Base-by-base conservation (phyloP, 2,113 vertebrate species). In the Coreoperca whiteheadi region DNA sequence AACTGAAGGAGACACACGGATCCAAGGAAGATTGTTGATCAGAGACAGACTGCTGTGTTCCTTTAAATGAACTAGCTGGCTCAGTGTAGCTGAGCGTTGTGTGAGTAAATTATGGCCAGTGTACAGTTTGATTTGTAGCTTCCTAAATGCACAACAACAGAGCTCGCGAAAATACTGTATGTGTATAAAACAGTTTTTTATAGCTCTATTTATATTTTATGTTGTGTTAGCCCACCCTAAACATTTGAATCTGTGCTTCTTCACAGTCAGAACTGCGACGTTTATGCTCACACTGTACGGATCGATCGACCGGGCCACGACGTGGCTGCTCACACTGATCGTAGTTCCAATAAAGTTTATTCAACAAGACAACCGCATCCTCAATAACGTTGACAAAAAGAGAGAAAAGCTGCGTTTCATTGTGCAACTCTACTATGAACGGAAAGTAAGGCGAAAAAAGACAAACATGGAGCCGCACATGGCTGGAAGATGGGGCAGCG, bases 21-120 rank as follows among this genome's bases (percentile, higher is more conserved):
- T 92, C 65, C 85, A 89, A 90, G 30, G 64, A 72, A 66, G 30
- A 84, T 72, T 74, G 60, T 32, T 71, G 34, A 88, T 82, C 79
- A 83, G 71, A 91, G 70, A 21, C 51, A 53, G 67, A 53, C 46
- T 63, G 79, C 80, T 84, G 72, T 60, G 39, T 68, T 86, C 20
- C 73, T 75, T 54, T 87, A 83, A 79, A 68, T 85, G 53, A 81
- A 67, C 63, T 48, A 28, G 68, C 59, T 54, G 61, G 80, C 28
- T 68, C 37, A 25, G 20, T 68, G 68, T 60, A n/a, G 34, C 53
- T 54, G 41, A 74, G n/a, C 43, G 30, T 4, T 61, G 8, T 70
- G n/a, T 39, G 21, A 64, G 32, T 76, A 57, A 75, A 72, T 51
- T 30, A 8, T 69, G 30, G 32, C 5, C 23, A 32, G 15, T 48